These are phyloP conservation scores for Seriola aureovittata DNA, from an alignment of 2,113 vertebrate species.

Conservation along the genomic window DNA sequence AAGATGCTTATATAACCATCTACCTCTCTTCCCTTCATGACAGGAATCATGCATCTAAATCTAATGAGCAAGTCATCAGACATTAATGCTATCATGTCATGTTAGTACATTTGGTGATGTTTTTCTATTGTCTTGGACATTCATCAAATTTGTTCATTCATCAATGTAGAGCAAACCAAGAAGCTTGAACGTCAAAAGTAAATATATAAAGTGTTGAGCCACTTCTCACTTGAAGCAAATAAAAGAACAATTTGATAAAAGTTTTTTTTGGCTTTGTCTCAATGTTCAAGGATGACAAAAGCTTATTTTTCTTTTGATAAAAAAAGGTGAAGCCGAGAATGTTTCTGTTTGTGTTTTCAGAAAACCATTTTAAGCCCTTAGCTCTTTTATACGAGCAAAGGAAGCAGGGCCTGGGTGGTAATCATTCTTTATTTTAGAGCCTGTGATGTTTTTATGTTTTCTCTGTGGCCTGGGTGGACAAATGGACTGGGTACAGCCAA, in stretches of 20 bases:
- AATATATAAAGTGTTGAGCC: too few relatives aligned
- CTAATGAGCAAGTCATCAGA: too few relatives aligned
- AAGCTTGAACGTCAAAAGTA: too few relatives aligned
- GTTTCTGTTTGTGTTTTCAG: slow-evolving; percentile 30
- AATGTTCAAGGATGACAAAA: slow-evolving; percentile 7
- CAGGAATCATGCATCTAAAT: too few relatives aligned
- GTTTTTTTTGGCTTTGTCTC: slow-evolving; percentile 6
- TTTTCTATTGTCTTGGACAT: too few relatives aligned
- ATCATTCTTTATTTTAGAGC: slow-evolving; percentile 54
- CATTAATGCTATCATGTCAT: too few relatives aligned
- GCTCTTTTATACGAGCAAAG: slow-evolving; percentile 16
- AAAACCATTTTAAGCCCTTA: slow-evolving; percentile 4
- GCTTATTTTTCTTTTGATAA: slow-evolving; percentile 4
- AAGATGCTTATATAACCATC: neutral
- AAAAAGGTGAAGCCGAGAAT: neutral
- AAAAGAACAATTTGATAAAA: neutral
- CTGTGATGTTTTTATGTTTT: slow-evolving; percentile 58
- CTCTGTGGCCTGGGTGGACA: slow-evolving; percentile 22
- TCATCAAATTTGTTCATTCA: too few relatives aligned
- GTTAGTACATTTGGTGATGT: too few relatives aligned
- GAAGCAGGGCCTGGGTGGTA: neutral
- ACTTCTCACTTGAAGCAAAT: neutral
- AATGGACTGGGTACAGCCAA: slow-evolving; percentile 36
- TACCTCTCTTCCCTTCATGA: neutral
- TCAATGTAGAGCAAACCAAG: too few relatives aligned